phyloP scores from a whole-genome alignment of 2,888 invertebrate genomes.

The Amorpha juglandis region DNA sequence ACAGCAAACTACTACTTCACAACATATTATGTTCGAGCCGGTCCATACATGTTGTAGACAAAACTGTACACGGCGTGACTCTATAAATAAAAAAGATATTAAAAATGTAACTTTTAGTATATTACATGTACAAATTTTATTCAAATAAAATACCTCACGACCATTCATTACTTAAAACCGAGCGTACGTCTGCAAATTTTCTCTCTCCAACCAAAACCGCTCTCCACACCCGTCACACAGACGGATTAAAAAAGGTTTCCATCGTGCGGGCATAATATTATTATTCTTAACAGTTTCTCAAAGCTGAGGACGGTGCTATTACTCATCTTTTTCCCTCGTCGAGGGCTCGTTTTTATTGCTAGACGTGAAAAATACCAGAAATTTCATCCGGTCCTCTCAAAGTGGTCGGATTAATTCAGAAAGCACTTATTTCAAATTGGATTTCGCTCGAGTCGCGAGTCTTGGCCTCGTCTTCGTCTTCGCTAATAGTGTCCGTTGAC shows the following conservation, averaged over 20 bases:
- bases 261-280: constrained; percentile 75
- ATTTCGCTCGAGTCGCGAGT: constrained; percentile 72
- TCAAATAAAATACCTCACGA: not conserved
- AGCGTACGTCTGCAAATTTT: constrained; percentile 19
- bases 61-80: too few species aligned
- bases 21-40: too few species aligned
- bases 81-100: too few species aligned
- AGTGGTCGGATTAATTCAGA: constrained; percentile 83
- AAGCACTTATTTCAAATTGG: constrained; percentile 84
- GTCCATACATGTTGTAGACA: too few species aligned
- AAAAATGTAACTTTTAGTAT: not conserved
- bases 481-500: constrained; percentile 39
- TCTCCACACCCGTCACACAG: constrained; percentile 51
- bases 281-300: constrained; percentile 77
- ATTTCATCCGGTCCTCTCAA: constrained; percentile 80
- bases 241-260: constrained; percentile 68
- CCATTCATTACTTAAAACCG: constrained; percentile 12
- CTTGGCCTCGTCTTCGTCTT: constrained; percentile 64
- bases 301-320: constrained; percentile 73
- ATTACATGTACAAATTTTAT: not conserved
- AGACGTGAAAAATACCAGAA: constrained; percentile 84
- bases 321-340: constrained; percentile 78
- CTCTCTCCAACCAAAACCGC: constrained; percentile 40
- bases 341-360: constrained; percentile 80
- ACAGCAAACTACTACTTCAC: too few species aligned